phyloP scores from a whole-genome alignment of 2,797 vertebrate species.

The Xenops minutus region DNA sequence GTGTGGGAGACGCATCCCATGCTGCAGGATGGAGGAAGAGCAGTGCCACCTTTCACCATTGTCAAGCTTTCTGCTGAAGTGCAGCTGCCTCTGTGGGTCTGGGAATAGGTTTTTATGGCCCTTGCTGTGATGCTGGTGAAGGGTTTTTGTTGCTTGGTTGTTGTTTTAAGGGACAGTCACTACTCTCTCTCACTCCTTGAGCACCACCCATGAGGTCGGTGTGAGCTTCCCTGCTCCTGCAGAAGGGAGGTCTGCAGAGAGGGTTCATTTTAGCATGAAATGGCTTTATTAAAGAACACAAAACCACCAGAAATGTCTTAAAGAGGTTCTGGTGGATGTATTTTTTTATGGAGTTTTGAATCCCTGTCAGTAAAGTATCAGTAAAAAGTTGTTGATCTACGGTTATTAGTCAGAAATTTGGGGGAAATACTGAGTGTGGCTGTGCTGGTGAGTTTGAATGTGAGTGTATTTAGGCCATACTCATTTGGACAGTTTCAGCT shows the following conservation, averaged over 20 bases:
- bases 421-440: background rate
- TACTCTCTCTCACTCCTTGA: accelerated
- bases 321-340: accelerated
- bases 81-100: background rate
- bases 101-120: background rate
- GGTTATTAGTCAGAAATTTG: background rate
- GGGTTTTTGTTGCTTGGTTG: background rate
- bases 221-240: background rate
- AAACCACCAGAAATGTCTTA: background rate
- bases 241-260: background rate
- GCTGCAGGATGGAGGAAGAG: background rate
- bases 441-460: background rate
- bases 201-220: background rate
- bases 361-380: accelerated
- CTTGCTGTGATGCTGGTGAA: background rate
- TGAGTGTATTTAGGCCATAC: background rate
- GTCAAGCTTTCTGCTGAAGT: background rate
- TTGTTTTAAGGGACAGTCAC: accelerated
- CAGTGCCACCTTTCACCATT: accelerated
- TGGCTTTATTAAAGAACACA: background rate
- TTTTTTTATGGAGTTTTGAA: background rate
- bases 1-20: accelerated
- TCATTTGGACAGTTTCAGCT: accelerated
- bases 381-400: background rate
- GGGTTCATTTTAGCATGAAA: background rate